phyloP scores from a whole-genome alignment of 2,113 vertebrate species.

The Macquaria ambigua region DNA sequence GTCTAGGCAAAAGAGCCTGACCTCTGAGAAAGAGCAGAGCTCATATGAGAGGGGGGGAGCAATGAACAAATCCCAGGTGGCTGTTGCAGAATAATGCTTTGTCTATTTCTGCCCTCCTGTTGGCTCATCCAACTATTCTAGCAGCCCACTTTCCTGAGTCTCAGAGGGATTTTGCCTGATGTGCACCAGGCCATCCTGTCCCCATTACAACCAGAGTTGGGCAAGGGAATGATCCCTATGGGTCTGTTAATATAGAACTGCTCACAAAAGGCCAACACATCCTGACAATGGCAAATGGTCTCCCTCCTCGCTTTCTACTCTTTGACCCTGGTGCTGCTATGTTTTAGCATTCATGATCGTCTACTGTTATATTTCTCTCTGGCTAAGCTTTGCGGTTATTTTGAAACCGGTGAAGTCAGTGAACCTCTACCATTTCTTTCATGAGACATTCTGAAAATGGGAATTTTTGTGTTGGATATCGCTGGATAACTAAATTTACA shows the following conservation, averaged over 20 bases:
- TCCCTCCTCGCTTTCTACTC: neutral
- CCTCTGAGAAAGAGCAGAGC: constrained; percentile 61
- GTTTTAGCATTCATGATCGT: constrained; percentile 10
- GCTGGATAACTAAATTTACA: neutral
- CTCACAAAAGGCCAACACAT: constrained; percentile 42
- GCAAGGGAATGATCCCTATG: constrained; percentile 46
- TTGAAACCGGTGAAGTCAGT: neutral
- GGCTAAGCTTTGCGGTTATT: constrained; percentile 10
- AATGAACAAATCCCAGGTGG: constrained; percentile 54
- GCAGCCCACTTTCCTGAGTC: constrained; percentile 69
- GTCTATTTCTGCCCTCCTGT: constrained; percentile 61
- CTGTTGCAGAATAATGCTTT: constrained; percentile 54
- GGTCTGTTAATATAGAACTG: constrained; percentile 45
- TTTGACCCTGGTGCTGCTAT: neutral
- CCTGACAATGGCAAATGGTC: constrained; percentile 38
- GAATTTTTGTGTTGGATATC: neutral
- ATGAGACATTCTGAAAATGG: neutral
- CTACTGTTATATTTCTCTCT: constrained; percentile 2
- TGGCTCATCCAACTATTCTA: constrained; percentile 42
- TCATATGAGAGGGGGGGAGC: constrained; percentile 11
- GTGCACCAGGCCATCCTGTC: constrained; percentile 56
- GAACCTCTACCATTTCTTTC: neutral
- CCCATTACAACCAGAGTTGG: constrained; percentile 45
- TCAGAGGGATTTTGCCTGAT: constrained; percentile 58
- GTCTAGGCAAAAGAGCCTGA: constrained; percentile 52